Conservation (phyloP, 1,140 invertebrate species). For the Bacillus rossius region DNA sequence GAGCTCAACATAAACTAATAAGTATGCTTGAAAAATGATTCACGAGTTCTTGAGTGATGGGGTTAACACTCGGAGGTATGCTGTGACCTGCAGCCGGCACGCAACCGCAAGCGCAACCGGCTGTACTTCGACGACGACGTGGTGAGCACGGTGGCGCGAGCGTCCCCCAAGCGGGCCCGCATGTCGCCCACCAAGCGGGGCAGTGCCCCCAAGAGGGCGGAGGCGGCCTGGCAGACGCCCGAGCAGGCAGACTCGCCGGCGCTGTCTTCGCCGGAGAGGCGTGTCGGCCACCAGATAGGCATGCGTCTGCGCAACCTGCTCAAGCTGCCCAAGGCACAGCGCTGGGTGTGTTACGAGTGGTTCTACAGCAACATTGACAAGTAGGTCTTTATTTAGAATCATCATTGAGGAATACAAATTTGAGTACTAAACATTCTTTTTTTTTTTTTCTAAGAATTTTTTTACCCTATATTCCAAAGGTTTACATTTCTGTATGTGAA, state of each 20-base stretch:
- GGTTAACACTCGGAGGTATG: too few species aligned
- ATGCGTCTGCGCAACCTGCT: constrained; percentile 90
- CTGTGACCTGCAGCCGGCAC: constrained; percentile 63
- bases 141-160: constrained; percentile 67
- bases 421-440: background rate
- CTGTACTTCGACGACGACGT: constrained; percentile 89
- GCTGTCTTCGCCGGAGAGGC: constrained; percentile 56
- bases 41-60: too few species aligned
- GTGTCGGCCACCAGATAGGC: constrained; percentile 83
- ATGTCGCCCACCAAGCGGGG: constrained; percentile 43
- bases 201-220: constrained; percentile 22
- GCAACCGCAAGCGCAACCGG: constrained; percentile 86
- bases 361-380: constrained; percentile 98
- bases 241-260: constrained; percentile 38
- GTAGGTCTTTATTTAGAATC: constrained; percentile 46
- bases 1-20: too few species aligned
- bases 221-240: constrained; percentile 24
- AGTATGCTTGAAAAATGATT: too few species aligned
- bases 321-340: constrained; percentile 97
- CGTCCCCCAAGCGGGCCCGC: constrained; percentile 28
- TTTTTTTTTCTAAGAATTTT: background rate
- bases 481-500: too few species aligned
- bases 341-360: constrained; percentile 99
- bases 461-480: too few species aligned
- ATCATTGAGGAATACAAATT: background rate